Percentiles rank a stretch among this genome's conserved stretches.
phyloP scores from a whole-genome alignment of 2,797 vertebrate genomes.

The Chelonia mydas region DNA sequence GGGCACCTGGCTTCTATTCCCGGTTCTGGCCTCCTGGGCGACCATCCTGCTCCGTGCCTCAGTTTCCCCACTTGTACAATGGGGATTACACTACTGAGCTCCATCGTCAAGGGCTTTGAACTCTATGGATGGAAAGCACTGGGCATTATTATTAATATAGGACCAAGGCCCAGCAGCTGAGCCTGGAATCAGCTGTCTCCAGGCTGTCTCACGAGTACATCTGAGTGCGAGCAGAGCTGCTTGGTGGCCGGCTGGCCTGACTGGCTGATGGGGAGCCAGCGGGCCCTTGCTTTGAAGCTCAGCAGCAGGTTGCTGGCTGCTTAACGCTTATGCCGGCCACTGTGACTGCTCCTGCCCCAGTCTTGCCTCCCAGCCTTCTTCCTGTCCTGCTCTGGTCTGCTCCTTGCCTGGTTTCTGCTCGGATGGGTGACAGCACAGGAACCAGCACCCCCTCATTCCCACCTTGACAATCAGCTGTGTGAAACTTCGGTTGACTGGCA shows the following conservation, averaged over 20 bases:
- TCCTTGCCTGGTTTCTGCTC: not conserved
- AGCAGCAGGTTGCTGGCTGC: too few species aligned
- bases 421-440: not conserved
- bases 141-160: not conserved
- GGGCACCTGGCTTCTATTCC: not conserved
- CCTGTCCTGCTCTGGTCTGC: not conserved
- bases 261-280: not conserved
- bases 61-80: not conserved
- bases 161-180: not conserved
- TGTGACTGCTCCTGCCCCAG: not conserved
- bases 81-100: not conserved
- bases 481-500: not conserved
- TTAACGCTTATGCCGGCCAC: not conserved
- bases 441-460: not conserved
- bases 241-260: not conserved
- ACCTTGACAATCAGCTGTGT: not conserved
- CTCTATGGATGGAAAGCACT: not conserved
- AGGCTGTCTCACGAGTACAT: not conserved
- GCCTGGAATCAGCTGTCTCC: not conserved
- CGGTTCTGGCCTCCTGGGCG: not conserved
- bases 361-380: not conserved
- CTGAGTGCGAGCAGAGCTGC: not conserved
- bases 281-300: too few species aligned
- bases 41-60: not conserved
- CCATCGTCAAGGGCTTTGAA: not conserved